Evolutionary conservation across 2,113 vertebrate genomes (phyloP), one percentile per base, ranked within the genome.

Genomic region (Acrocephalus arundinaceus): DNA sequence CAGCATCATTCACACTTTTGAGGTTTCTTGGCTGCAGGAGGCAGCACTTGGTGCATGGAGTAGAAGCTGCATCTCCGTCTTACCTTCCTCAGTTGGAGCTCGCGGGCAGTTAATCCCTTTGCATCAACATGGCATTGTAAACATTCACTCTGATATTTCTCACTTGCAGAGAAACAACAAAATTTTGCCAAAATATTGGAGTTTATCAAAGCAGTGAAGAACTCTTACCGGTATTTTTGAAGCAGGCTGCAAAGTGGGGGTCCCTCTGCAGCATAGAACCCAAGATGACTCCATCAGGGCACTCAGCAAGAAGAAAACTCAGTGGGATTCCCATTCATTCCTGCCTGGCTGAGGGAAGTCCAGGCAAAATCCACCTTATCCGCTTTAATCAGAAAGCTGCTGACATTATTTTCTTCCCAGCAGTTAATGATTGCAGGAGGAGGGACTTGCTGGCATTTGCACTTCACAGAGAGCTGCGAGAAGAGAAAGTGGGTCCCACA

Each of bases 391-490:
- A 76, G 58, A 82, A 90, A 92, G 37, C 39, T 68, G 74, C 78
- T 87, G 58, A 43, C 18, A 18, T 48, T 71, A 68, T 74, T 72
- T 65, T 43, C 66, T 30, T 85, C 58, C 54, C 31, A 33, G 41
- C 49, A 70, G 62, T 49, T 95, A 82, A 75, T 49, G 77, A 79
- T 81, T 81, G 45, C 54, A 37, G 57, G 67, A 79, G 31, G 45
- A 58, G 55, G 51, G 81, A 76, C 89, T 90, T 91, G 66, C 87
- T 95, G 81, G 37, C 49, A 89, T 81, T 95, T 65, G 31, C 59
- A 65, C 54, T 89, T 91, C 74, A 65, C 15, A 37, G 62, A 75
- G 61, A 79, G 41, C 66, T 65, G 5, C 0, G 0, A 72, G 54
- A 48, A 59, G 52, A 82, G 41, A 71, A 63, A 63, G 54, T 2